Evolutionary conservation across 1,140 invertebrate genomes (phyloP).

Genomic region (Halyomorpha halys): DNA sequence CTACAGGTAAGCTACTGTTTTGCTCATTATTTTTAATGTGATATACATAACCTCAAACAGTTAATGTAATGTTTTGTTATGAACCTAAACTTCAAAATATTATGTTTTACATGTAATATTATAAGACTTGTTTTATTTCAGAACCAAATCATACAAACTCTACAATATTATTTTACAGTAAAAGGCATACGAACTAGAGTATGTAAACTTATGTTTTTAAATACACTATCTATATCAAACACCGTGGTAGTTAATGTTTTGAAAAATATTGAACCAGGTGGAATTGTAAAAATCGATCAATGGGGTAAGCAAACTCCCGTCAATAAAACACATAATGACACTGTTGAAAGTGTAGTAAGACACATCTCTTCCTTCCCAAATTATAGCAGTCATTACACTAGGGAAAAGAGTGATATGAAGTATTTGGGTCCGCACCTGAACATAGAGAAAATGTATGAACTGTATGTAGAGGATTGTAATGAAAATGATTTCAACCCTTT

Average conservation of each 20-base stretch:
- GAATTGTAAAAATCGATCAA: conserved; percentile 21
- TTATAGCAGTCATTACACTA: conserved; percentile 23
- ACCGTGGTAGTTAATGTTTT: conserved; percentile 21
- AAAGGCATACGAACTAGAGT: conserved; percentile 5
- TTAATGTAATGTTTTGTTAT: conserved; percentile 11
- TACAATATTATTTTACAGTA: conserved; percentile 23
- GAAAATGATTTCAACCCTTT: conserved; percentile 17
- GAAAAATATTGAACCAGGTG: conserved; percentile 24
- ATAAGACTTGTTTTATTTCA: conserved; percentile 10
- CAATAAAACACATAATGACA: conserved; percentile 23
- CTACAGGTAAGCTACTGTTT: conserved; percentile 12
- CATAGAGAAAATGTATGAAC: conserved; percentile 24
- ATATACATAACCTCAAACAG: conserved; percentile 7
- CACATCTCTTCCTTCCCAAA: conserved; percentile 24
- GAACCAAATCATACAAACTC: conserved; percentile 13
- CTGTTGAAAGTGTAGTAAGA: conserved; percentile 12
- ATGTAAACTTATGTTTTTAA: conserved; percentile 25
- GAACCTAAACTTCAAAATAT: conserved; percentile 8
- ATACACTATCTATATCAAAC: conserved; percentile 21
- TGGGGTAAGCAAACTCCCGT: conserved; percentile 21
- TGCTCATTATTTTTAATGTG: conserved; percentile 10
- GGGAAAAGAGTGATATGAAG: conserved; percentile 21
- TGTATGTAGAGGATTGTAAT: conserved; percentile 19
- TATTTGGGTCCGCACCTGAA: conserved; percentile 20
- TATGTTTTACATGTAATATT: conserved; percentile 1